Conservation (phyloP, 2,113 vertebrate species). For the Sylvicapra grimmia region DNA sequence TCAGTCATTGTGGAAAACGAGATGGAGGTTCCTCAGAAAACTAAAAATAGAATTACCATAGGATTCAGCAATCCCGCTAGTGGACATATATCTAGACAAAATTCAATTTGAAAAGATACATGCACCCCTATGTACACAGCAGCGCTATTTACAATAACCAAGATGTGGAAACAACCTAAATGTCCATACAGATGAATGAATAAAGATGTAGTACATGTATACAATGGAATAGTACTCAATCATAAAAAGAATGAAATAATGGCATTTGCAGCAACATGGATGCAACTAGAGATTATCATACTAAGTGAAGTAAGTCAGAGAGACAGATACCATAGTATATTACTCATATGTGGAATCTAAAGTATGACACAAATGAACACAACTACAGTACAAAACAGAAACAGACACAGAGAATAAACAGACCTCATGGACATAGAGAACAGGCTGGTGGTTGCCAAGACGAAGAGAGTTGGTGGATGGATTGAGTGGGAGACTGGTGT, state of each 20-base stretch:
- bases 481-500: neutral
- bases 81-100: neutral
- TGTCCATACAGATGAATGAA: neutral
- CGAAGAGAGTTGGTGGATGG: neutral
- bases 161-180: neutral
- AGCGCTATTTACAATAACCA: neutral
- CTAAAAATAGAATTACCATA: neutral
- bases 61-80: neutral
- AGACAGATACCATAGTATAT: neutral
- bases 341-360: neutral
- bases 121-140: neutral
- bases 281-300: neutral
- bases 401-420: neutral
- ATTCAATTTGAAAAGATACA: neutral
- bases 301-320: neutral
- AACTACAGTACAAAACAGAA: neutral
- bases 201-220: neutral
- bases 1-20: neutral
- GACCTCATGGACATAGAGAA: neutral
- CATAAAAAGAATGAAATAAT: neutral
- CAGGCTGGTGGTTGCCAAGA: neutral
- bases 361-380: neutral
- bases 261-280: neutral
- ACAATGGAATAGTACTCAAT: neutral
- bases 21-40: neutral